Percentiles rank a stretch among this genome's conserved stretches.
phyloP scores from a whole-genome alignment of 1,140 invertebrate genomes.

The Ceratoteleas bidentatus region DNA sequence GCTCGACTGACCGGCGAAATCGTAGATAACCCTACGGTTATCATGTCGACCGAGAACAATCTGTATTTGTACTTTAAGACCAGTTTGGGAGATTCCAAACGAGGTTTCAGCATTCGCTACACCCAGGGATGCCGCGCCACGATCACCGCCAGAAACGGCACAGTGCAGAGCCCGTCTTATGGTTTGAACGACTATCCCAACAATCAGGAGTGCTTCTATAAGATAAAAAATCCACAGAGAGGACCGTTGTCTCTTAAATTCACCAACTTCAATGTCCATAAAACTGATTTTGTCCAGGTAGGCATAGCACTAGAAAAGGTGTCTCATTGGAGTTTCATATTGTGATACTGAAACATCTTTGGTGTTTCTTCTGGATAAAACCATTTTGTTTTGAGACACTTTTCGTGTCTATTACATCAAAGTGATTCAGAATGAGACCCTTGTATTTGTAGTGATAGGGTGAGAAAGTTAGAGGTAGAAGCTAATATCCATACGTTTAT shows the following conservation, averaged over 20 bases:
- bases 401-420: too few species aligned
- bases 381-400: too few species aligned
- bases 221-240: slow-evolving; percentile 90
- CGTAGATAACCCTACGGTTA: too few species aligned
- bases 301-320: too few species aligned
- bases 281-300: slow-evolving; percentile 92
- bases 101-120: slow-evolving; percentile 95
- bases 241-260: slow-evolving; percentile 94
- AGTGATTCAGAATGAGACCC: too few species aligned
- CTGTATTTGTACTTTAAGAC: slow-evolving; percentile 96
- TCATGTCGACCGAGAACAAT: slow-evolving; percentile 90
- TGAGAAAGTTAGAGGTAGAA: too few species aligned
- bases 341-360: too few species aligned
- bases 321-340: too few species aligned
- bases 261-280: slow-evolving; percentile 91
- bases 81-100: slow-evolving; percentile 91
- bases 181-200: slow-evolving; percentile 92
- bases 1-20: too few species aligned
- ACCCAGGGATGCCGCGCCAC: slow-evolving; percentile 93
- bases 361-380: too few species aligned
- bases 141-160: slow-evolving; percentile 90
- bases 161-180: slow-evolving; percentile 93
- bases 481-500: too few species aligned
- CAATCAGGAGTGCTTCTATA: slow-evolving; percentile 95
- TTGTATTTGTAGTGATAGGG: too few species aligned